Base-by-base conservation (phyloP, 2,797 vertebrate genomes). In the Sebastes trivittatus region DNA sequence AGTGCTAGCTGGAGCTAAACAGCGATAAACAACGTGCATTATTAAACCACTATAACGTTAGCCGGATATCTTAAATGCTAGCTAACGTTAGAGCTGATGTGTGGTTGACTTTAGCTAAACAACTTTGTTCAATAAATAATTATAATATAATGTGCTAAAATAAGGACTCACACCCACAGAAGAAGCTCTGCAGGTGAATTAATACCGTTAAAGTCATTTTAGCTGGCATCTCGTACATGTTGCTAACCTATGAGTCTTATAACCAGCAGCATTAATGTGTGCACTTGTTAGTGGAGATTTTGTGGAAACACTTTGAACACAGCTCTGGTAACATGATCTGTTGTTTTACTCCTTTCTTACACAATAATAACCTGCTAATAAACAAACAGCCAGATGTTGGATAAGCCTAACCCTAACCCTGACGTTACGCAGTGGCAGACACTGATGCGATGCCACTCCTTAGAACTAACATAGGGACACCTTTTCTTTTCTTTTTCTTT, bases 391-490 rank as follows among this genome's bases (percentile, higher is more conserved):
- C 20, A 29, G 3, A 6, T 52, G 23, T 11, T 2, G 20, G 27
- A 23, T 25, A n/a, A 14, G 18, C 7, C 4, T n/a, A 3, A 14
- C 23, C 8, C 4, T n/a, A 5, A 14, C 23, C 8, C 4, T 18
- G 3, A 14, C 11, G 20, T 30, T 30, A 6, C 71, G 32, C 67
- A 29, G 29, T 36, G 71, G 30, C 22, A 69, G 4, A 66, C 5
- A 67, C 20, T 18, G 76, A 68, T n/a, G 75, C 70, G 65, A 84
- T 62, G 90, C 91, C 92, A 89, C 87, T 91, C 92, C 89, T 93
- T 65, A 13, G 9, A 77, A 84, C 77, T 86, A 77, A 83, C 72
- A 34, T 77, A 79, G 91, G 80, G 75, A 81, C 88, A 86, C 83
- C 80, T 85, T 56, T 62, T 20, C 34, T 7, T 56, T 62, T 20